Evolutionary conservation across 2,888 invertebrate species (phyloP).

Genomic region (Bellardia pandia): DNA sequence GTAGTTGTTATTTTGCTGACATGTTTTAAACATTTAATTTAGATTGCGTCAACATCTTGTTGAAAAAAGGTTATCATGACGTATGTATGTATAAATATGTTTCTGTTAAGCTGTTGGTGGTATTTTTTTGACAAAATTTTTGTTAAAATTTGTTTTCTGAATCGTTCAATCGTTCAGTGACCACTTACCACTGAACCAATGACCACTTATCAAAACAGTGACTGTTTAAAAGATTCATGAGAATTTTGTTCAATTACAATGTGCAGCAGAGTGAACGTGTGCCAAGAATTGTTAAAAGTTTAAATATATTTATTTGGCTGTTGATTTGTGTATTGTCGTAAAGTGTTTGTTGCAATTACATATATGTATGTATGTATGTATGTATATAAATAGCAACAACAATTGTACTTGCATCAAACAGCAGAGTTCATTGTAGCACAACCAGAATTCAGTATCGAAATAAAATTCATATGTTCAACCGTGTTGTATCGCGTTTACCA

Average conservation of each 20-base stretch:
- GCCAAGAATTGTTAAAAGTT: constrained; percentile 61
- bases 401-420: constrained; percentile 22
- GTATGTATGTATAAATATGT: neutral
- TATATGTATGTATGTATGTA: too few relatives aligned
- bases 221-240: constrained; percentile 42
- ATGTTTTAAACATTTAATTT: constrained; percentile 17
- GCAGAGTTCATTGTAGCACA: constrained; percentile 51
- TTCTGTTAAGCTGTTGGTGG: too few relatives aligned
- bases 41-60: constrained; percentile 52
- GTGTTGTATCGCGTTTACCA: constrained; percentile 39
- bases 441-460: constrained; percentile 19
- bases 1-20: neutral
- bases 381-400: neutral
- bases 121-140: constrained; percentile 15
- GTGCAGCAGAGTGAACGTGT: constrained; percentile 21
- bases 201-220: constrained; percentile 50
- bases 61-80: constrained; percentile 45
- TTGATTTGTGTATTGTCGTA: constrained; percentile 14
- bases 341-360: constrained; percentile 47
- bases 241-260: constrained; percentile 54
- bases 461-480: constrained; percentile 24
- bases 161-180: constrained; percentile 6
- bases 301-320: constrained; percentile 10
- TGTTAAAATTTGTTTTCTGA: constrained; percentile 2
- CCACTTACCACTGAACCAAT: constrained; percentile 34